Evolutionary conservation across 1,140 invertebrate species (phyloP), one percentile per base, ranked within the genome.

Genomic region (Rhopalosiphum maidis): DNA sequence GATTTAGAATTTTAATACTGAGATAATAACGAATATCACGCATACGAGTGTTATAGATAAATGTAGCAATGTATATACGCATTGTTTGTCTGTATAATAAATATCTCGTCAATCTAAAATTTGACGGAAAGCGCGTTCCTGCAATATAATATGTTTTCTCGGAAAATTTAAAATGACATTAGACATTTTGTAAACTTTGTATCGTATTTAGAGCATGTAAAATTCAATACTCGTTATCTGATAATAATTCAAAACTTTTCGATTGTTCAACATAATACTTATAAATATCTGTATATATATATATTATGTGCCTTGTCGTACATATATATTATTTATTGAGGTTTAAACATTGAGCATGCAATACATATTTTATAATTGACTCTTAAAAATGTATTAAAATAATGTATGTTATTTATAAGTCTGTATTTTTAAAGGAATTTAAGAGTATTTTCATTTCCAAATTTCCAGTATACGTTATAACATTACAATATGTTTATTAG

Each of bases 161-260:
- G 2, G 9, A 43, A 86, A 9, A 46, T 86, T 86, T 86, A 86
- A 86, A 30, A 86, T 30, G 41, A 18, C 85, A 86, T 86, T 86
- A 46, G 25, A 86, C 41, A 46, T 86, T 68, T 77, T n/a, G 41
- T 86, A 18, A 30, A 30, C 41, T 43, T 43, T 43, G 41, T 43
- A 46, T n/a, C 43, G 23, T 30, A 86, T 86, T 86, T 25, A 46
- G 43, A 43, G 85, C 43, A 46, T 46, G 22, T 86, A 30, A 86
- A 4, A 86, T 86, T 9, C 21, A 18, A 85, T 11, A 23, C 37
- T 25, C 9, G 41, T 85, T 46, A 46, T 46, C 23, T 46, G 85
- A 30, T 46, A 30, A 86, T 86, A 86, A 86, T 86, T 83, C 22
- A 83, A 37, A 83, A 83, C 77, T 83, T 77, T 77, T 77, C 30